A percentile compares a stretch with the other conserved stretches of the same genome.
phyloP scores from a whole-genome alignment of 2,797 vertebrate species.

The Molothrus ater region DNA sequence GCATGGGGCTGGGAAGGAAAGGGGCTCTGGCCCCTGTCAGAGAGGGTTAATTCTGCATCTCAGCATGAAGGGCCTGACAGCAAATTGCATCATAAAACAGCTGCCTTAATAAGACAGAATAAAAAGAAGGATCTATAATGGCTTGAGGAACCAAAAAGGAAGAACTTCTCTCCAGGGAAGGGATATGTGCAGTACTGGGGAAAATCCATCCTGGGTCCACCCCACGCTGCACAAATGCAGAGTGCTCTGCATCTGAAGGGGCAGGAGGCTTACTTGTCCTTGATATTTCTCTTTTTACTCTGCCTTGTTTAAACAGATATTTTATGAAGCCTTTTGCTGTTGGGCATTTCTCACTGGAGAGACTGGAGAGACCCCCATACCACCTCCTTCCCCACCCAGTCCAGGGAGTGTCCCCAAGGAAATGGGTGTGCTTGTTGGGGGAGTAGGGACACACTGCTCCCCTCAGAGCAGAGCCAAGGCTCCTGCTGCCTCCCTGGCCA shows the following conservation, averaged over 20 bases:
- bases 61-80: not conserved
- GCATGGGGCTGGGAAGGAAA: not conserved
- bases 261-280: rapidly evolving
- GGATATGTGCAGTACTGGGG: not conserved
- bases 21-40: rapidly evolving
- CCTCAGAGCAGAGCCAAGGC: not conserved
- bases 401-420: rapidly evolving
- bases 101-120: not conserved
- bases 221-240: rapidly evolving
- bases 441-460: not conserved
- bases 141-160: not conserved
- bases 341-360: not conserved
- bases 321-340: not conserved
- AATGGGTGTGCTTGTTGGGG: not conserved
- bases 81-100: not conserved
- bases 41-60: not conserved
- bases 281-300: not conserved
- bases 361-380: not conserved
- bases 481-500: not conserved
- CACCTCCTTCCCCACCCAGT: not conserved
- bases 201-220: not conserved
- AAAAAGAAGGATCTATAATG: not conserved
- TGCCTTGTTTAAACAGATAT: not conserved
- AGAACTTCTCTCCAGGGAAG: not conserved
- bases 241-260: not conserved